These are phyloP conservation scores for Piliocolobus tephrosceles DNA, from an alignment of 2,113 vertebrate species.

Conservation along the genomic window DNA sequence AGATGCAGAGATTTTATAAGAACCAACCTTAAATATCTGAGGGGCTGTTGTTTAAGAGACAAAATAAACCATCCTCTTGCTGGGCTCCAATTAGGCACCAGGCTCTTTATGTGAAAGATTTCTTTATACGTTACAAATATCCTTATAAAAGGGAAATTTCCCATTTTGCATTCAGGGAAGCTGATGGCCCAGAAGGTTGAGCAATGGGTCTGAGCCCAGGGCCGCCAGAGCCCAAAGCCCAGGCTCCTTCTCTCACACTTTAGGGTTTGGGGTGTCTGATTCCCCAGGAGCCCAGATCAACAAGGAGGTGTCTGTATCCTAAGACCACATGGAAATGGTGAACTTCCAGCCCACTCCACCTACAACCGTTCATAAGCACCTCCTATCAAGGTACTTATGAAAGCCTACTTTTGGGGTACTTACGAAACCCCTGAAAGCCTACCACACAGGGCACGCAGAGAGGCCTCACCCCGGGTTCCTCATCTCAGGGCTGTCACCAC, in stretches of 20 bases:
- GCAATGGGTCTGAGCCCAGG: background rate
- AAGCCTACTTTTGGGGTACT: too few relatives aligned
- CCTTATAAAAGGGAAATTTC: background rate
- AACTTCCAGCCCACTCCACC: background rate
- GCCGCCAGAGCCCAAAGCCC: accelerated
- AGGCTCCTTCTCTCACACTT: background rate
- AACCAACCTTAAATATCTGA: background rate
- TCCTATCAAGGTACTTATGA: background rate
- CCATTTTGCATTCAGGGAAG: background rate
- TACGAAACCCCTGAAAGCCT: too few relatives aligned
- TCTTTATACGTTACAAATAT: background rate
- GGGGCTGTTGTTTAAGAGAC: too few relatives aligned
- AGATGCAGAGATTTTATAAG: accelerated
- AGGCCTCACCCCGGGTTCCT: accelerated
- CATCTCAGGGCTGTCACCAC: background rate
- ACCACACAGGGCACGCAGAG: background rate
- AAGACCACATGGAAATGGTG: background rate
- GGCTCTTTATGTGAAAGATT: accelerated
- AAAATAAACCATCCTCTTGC: background rate
- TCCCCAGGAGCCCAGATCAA: background rate
- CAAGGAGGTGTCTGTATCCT: background rate
- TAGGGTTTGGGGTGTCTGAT: background rate
- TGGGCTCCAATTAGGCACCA: accelerated
- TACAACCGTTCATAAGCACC: accelerated
- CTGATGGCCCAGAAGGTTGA: background rate